Base-by-base conservation (phyloP, 2,113 vertebrate genomes). In the Eubucco bourcierii region DNA sequence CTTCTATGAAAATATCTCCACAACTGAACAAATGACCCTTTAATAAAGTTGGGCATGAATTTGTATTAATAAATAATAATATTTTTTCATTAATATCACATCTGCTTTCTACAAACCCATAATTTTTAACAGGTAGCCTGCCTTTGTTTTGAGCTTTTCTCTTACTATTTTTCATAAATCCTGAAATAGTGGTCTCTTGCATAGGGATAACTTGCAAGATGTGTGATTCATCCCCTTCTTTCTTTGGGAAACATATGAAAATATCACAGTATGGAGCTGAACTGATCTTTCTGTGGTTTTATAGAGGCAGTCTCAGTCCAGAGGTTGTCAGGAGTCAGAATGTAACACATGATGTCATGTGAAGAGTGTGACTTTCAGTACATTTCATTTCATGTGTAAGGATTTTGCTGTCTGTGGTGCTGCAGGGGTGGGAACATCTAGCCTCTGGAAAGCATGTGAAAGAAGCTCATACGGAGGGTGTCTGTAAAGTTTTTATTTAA, bases 281-380 rank as follows among this genome's bases (percentile, higher is more conserved):
- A 33, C 46, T 2, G 10, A 34, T 80, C 20, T 14, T 83, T 56
- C 52, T 24, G 29, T 52, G n/a, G 4, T 67, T 76, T 87, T 79
- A 24, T 56, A 71, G 34, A 87, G 58, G n/a, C 46, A 64, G 10
- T 67, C 61, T 34, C 39, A 84, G 47, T 81, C 9, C 47, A 55
- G 12, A 55, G 52, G 31, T 52, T 12, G 59, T 65, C 28, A 41
- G 25, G 58, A 81, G 28, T 56, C 20, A 15, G 44, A 82, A 46
- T 1, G 2, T 39, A 84, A 60, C 28, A 6, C 67, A 25, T 5
- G 0, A 2, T 53, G 9, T 44, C 37, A 33, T 9, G 5, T 41
- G 31, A 59, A 61, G 25, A 71, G 18, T 31, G 18, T 74, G 58
- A 61, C 61, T 75, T 66, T 1, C 37, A 75, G 16, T 75, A 52